phyloP scores from a whole-genome alignment of 2,113 vertebrate genomes.

The Cyprinodon brontotheroides region DNA sequence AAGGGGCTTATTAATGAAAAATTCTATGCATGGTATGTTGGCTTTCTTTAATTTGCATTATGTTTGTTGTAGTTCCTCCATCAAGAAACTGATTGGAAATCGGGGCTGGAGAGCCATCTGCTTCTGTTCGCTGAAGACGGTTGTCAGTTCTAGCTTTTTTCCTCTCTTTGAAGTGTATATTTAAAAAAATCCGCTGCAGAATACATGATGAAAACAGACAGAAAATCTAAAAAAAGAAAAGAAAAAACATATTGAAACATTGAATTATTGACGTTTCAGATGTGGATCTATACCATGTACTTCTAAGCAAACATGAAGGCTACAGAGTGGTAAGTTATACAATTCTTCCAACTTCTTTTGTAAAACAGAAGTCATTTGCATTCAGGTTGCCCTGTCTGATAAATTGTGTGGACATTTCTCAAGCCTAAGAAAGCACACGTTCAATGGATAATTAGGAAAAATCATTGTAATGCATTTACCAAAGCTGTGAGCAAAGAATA shows the following conservation, averaged over 20 bases:
- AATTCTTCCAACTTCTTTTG: not conserved
- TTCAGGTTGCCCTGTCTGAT: not conserved
- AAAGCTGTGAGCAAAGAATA: slow-evolving; percentile 1
- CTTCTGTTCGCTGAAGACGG: slow-evolving; percentile 92
- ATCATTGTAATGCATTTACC: slow-evolving; percentile 18
- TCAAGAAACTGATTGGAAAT: slow-evolving; percentile 71
- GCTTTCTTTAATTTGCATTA: not conserved
- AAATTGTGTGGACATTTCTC: not conserved
- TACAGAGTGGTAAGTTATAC: slow-evolving; percentile 86
- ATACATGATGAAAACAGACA: not conserved
- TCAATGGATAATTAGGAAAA: slow-evolving; percentile 33
- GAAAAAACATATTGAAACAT: not conserved
- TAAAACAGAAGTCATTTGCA: not conserved
- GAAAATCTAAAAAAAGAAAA: not conserved
- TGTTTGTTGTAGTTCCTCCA: slow-evolving; percentile 86
- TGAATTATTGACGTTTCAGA: slow-evolving; percentile 77
- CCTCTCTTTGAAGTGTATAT: not conserved
- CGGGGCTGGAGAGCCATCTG: slow-evolving; percentile 83
- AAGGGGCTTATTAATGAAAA: not conserved
- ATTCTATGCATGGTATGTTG: not conserved
- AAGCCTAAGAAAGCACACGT: not conserved
- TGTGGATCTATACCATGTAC: slow-evolving; percentile 88
- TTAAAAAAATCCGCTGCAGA: slow-evolving; percentile 1
- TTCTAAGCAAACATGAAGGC: slow-evolving; percentile 82
- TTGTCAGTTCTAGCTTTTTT: slow-evolving; percentile 81